These are phyloP conservation scores for Varanus komodoensis DNA, from an alignment of 2,113 vertebrate genomes.

Conservation along the genomic window DNA sequence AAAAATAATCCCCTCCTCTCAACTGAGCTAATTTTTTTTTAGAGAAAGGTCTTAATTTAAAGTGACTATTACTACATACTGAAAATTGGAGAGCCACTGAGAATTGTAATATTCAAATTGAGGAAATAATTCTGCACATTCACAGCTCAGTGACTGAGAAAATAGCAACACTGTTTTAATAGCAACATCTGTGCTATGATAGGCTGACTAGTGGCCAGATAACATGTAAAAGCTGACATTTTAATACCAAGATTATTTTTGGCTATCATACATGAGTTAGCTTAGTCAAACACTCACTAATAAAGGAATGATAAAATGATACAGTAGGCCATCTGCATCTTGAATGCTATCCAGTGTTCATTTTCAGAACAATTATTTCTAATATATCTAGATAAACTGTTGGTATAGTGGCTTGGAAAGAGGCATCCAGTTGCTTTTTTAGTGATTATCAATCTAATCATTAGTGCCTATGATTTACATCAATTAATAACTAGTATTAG, in stretches of 20 bases:
- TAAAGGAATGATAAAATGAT: constrained; percentile 6
- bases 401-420: background rate
- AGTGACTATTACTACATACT: background rate
- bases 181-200: background rate
- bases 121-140: constrained; percentile 1
- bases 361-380: background rate
- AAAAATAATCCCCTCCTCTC: too few relatives aligned
- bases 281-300: constrained; percentile 7
- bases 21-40: constrained; percentile 9
- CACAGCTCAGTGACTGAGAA: constrained; percentile 14
- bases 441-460: background rate
- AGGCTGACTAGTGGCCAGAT: background rate
- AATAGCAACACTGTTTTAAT: constrained; percentile 12
- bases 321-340: background rate
- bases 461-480: constrained; percentile 1
- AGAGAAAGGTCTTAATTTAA: background rate
- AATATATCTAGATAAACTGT: background rate
- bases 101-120: constrained; percentile 10
- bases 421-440: background rate
- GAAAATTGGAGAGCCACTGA: background rate
- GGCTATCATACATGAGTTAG: background rate
- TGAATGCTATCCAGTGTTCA: background rate
- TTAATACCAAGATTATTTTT: constrained; percentile 11
- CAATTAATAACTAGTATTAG: background rate
- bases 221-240: constrained; percentile 15